phyloP scores from a whole-genome alignment of 2,888 invertebrate genomes.

The Candidula unifasciata region DNA sequence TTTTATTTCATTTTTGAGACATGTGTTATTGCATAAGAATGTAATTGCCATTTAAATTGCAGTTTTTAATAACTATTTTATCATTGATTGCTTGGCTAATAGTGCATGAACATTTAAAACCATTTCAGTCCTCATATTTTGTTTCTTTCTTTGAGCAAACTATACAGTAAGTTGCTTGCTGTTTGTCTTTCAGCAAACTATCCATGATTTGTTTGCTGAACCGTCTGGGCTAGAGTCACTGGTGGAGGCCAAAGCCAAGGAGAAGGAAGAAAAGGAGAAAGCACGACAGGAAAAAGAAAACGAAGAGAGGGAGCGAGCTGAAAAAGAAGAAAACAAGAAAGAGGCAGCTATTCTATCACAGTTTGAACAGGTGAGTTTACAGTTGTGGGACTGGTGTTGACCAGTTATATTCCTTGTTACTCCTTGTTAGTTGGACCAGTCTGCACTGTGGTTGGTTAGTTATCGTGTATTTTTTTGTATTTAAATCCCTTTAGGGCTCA shows the following conservation, averaged over 20 bases:
- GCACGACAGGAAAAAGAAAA: conserved; percentile 37
- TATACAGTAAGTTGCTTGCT: conserved; percentile 81
- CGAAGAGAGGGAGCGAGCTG: conserved; percentile 82
- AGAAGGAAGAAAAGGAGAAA: conserved; percentile 56
- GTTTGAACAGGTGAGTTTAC: conserved; percentile 77
- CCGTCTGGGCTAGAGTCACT: conserved; percentile 81
- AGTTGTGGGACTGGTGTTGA: neutral
- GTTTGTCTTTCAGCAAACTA: conserved; percentile 84
- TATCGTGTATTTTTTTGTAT: no score
- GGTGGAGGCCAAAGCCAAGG: conserved; percentile 81
- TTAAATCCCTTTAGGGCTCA: no score
- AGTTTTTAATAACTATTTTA: no score
- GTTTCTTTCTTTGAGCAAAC: conserved; percentile 83
- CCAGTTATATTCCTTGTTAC: neutral
- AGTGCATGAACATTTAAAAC: no score
- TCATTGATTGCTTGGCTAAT: no score
- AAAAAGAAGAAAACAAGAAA: conserved; percentile 75
- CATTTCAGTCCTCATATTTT: no score
- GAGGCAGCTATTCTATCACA: conserved; percentile 69
- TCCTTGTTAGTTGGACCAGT: neutral
- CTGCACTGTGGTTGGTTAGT: no score
- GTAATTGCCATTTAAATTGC: no score
- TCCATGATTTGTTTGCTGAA: conserved; percentile 91
- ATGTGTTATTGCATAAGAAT: no score
- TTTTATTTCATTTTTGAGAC: no score